phyloP scores from a whole-genome alignment of 2,797 vertebrate genomes.

The Scomberomorus guttatus region DNA sequence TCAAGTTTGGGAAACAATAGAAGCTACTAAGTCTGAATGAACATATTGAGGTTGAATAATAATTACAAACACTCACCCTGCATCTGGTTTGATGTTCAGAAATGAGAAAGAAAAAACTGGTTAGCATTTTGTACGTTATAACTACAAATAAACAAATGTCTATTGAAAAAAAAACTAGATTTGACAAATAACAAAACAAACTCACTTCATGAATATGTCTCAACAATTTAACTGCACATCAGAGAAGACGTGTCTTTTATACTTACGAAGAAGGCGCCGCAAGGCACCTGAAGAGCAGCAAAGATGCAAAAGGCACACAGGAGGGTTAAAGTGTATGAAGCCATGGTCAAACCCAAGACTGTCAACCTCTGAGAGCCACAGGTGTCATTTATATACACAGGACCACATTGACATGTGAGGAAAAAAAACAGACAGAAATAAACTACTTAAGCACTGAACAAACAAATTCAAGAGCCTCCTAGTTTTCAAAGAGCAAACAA shows the following conservation, averaged over 20 bases:
- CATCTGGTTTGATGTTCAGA: conserved; percentile 12
- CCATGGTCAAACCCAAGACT: neutral
- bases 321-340: conserved; percentile 19
- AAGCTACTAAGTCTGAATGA: neutral
- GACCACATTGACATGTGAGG: neutral
- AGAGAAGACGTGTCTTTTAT: neutral
- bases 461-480: conserved; percentile 26
- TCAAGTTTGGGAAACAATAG: neutral
- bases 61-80: conserved; percentile 37
- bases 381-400: conserved; percentile 14
- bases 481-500: neutral
- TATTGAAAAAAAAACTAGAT: neutral
- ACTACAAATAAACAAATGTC: neutral
- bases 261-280: neutral
- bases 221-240: too few relatives aligned
- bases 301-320: conserved; percentile 46
- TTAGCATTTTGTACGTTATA: neutral
- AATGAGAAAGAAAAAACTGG: conserved; percentile 11
- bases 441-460: neutral
- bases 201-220: neutral
- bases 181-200: neutral
- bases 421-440: too few relatives aligned
- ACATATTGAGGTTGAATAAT: neutral
- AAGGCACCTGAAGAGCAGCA: conserved; percentile 50
- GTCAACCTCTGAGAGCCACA: neutral